Evolutionary conservation across 1,140 invertebrate genomes (phyloP), one percentile per base, ranked within the genome.

Genomic region (Drosophila trapezifrons): DNA sequence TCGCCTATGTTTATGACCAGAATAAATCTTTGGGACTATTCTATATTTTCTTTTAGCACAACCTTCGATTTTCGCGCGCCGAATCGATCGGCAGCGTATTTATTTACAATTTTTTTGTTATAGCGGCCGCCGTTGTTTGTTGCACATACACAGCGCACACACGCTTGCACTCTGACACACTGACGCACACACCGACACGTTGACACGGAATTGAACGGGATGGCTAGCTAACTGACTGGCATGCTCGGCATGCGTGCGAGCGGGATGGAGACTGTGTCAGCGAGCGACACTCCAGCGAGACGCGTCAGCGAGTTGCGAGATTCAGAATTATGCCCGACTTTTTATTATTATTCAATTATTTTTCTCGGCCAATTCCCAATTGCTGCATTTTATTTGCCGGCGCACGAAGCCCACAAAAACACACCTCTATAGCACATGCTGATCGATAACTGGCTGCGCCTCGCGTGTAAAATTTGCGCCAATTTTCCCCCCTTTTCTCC

Each of bases 101-200:
- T 67, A 81, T 81, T 77, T 67, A 81, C 59, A 81, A 63, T 80
- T 60, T 77, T 75, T 75, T 71, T 76, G 22, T 67, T 65, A 57
- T 47, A 72, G 55, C 59, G 46, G 63, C 56, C 72, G 58, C 47
- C 43, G 60, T 76, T 76, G 72, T 76, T 76, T 76, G 73, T 59
- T 76, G 63, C 74, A 62, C 42, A 49, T 59, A 55, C 73, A 67
- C 60, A 58, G 35, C 58, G 49, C 70, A 55, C 49, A 64, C 20
- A 74, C 20, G 55, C 40, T 37, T 69, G 45, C 22, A 32, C 66
- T 58, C 43, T 62, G 55, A 40, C 51, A 64, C 74, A 76, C 59
- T 37, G 51, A 49, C 38, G 73, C 71, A 76, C 70, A 76, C 38
- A 49, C 63, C 35, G 56, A 69, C 74, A 77, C 74, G 74, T 70